Conservation (phyloP, 2,888 invertebrate genomes). For the Diplolepis rosae region DNA sequence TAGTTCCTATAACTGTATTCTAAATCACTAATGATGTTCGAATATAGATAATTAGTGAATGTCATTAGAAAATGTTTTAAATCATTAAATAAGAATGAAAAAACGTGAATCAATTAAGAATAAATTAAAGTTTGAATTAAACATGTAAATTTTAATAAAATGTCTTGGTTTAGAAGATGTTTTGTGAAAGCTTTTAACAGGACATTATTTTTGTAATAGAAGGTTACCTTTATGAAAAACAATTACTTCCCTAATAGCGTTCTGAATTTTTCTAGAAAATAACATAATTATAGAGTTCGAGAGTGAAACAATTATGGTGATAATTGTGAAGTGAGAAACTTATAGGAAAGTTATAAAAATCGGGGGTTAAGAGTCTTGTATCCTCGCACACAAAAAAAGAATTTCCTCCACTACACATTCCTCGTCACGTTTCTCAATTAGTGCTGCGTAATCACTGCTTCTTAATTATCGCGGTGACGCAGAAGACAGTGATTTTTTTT, state of each 20-base stretch:
- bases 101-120: background rate
- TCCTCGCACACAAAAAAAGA: constrained; percentile 15
- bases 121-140: background rate
- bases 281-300: background rate
- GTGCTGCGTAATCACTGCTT: constrained; percentile 24
- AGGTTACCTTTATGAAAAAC: background rate
- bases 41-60: background rate
- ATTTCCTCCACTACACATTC: constrained; percentile 19
- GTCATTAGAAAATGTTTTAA: background rate
- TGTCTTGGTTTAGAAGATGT: background rate
- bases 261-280: background rate
- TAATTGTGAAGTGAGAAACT: constrained; percentile 1
- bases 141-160: background rate
- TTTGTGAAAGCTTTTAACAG: background rate
- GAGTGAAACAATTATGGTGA: background rate
- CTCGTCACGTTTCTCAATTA: constrained; percentile 25
- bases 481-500: constrained; percentile 9
- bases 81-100: background rate
- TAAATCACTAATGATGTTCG: background rate
- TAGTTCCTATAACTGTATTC: background rate
- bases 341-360: constrained; percentile 7
- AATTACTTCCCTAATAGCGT: too few relatives aligned
- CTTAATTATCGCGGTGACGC: constrained; percentile 27
- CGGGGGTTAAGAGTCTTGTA: background rate
- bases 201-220: background rate